phyloP scores from a whole-genome alignment of 1,140 invertebrate genomes.

The Oppia nitens region DNA sequence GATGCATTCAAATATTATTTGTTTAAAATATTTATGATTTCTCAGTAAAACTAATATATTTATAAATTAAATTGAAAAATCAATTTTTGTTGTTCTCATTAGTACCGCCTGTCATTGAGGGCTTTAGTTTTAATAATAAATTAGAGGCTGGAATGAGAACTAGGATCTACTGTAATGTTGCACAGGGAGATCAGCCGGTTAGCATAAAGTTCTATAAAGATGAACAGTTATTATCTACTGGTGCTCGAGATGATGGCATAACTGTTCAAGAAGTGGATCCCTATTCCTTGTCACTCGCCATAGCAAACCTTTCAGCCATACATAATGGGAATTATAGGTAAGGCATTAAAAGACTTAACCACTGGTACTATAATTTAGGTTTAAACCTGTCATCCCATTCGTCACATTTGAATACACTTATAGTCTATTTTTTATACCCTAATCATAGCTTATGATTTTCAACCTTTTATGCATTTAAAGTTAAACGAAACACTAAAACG shows the following conservation, averaged over 20 bases:
- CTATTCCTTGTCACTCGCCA: conserved; percentile 15
- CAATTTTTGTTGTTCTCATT: too few species aligned
- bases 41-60: too few species aligned
- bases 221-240: not conserved
- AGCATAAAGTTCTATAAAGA: conserved; percentile 23
- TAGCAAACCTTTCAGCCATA: conserved; percentile 17
- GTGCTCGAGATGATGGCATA: not conserved
- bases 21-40: too few species aligned
- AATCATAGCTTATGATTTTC: too few species aligned
- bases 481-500: too few species aligned
- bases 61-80: too few species aligned
- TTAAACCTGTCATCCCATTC: too few species aligned
- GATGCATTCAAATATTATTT: too few species aligned
- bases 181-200: conserved; percentile 43
- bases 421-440: too few species aligned
- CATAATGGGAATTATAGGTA: conserved; percentile 46
- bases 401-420: too few species aligned
- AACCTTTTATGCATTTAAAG: too few species aligned
- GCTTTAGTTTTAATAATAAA: conserved; percentile 39
- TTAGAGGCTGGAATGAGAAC: conserved; percentile 66
- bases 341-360: not conserved
- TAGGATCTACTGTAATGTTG: conserved; percentile 63
- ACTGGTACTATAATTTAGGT: too few species aligned
- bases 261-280: conserved; percentile 2
- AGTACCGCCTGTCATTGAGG: conserved; percentile 26